Evolutionary conservation across 2,797 vertebrate species (phyloP).

Genomic region (Furcifer pardalis): DNA sequence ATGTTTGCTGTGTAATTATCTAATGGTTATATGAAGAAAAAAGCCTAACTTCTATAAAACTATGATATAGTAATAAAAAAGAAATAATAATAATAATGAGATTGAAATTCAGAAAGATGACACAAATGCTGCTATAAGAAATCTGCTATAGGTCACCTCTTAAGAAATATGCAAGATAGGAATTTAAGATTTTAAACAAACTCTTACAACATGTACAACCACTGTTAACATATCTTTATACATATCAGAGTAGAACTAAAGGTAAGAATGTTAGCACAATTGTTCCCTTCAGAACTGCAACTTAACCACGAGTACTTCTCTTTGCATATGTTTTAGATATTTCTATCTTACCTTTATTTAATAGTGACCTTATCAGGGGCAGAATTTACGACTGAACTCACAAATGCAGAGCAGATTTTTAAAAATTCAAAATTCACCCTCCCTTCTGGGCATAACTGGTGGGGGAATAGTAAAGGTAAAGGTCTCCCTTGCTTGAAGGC

Average conservation of each 20-base stretch:
- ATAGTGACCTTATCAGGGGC: neutral
- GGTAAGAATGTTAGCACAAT: neutral
- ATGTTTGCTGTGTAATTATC: too few relatives aligned
- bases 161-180: neutral
- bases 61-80: neutral
- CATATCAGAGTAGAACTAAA: neutral
- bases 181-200: neutral
- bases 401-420: neutral
- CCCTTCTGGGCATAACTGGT: neutral
- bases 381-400: neutral
- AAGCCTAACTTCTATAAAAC: constrained; percentile 35
- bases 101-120: neutral
- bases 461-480: too few relatives aligned
- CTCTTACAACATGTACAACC: neutral
- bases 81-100: neutral
- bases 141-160: neutral
- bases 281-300: neutral
- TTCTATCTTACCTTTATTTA: neutral
- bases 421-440: neutral
- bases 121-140: neutral
- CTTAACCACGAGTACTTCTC: neutral
- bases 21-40: too few relatives aligned
- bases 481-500: too few relatives aligned
- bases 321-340: neutral
- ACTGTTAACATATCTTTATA: neutral